Conservation (phyloP, 2,888 invertebrate species). For the Himalopsyche japonica region DNA sequence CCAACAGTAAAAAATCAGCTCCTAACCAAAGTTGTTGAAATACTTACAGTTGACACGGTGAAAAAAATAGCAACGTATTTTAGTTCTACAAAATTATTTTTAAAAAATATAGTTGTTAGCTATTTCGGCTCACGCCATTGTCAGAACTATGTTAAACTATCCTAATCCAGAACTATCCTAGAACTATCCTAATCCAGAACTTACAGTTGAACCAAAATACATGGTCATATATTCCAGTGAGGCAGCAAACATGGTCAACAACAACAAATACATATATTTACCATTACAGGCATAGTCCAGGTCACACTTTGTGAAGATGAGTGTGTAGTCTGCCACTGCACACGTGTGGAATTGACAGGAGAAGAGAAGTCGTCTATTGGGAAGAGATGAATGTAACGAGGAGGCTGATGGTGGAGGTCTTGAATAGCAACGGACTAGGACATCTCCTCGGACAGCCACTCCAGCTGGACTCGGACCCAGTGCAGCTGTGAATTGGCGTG, state of each 20-base stretch:
- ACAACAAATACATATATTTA: conserved; percentile 49
- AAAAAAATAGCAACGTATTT: too few relatives aligned
- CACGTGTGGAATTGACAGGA: conserved; percentile 94
- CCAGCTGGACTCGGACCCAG: conserved; percentile 63
- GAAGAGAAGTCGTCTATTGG: conserved; percentile 71
- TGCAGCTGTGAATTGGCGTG: conserved; percentile 69
- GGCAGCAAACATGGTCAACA: background rate
- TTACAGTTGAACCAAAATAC: too few relatives aligned
- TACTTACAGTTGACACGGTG: too few relatives aligned
- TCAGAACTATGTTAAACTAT: too few relatives aligned
- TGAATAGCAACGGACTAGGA: conserved; percentile 89
- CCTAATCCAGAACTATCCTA: too few relatives aligned
- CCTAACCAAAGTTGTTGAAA: too few relatives aligned
- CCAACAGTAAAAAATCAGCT: background rate
- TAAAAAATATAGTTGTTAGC: too few relatives aligned
- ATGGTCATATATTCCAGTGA: background rate
- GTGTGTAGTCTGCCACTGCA: conserved; percentile 82
- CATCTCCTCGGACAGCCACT: conserved; percentile 83
- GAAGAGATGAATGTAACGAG: conserved; percentile 41
- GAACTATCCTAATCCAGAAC: too few relatives aligned
- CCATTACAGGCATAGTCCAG: conserved; percentile 84
- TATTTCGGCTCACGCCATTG: too few relatives aligned
- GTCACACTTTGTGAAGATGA: conserved; percentile 84
- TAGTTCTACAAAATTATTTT: too few relatives aligned
- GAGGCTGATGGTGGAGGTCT: conserved; percentile 55